Percentiles rank a stretch among this genome's conserved stretches.
These are phyloP conservation scores for Upupa epops DNA, from an alignment of 2,113 vertebrate genomes.

Conservation along the genomic window DNA sequence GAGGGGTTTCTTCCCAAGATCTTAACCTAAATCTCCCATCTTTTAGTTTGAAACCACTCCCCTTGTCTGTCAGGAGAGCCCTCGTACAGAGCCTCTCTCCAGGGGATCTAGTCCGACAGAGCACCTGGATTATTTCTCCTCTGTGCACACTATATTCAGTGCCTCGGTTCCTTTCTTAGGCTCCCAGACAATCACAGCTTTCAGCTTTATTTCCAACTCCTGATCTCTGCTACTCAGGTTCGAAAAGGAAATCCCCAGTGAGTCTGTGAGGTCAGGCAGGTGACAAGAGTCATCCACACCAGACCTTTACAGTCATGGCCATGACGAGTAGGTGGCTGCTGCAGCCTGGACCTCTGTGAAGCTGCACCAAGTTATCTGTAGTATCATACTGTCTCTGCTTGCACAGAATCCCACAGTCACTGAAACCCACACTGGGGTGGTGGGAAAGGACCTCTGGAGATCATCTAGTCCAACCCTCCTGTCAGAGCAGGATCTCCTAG, in stretches of 20 bases:
- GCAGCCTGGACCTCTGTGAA: neutral
- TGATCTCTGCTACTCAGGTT: neutral
- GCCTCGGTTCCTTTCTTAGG: neutral
- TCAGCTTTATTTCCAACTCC: neutral
- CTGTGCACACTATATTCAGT: neutral
- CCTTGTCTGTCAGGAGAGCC: too few species aligned
- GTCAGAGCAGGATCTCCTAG: too few species aligned
- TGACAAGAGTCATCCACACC: neutral
- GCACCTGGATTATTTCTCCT: neutral
- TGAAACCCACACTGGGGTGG: too few species aligned
- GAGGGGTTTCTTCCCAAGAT: too few species aligned
- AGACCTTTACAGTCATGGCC: neutral
- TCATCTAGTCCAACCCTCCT: too few species aligned
- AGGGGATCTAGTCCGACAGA: neutral
- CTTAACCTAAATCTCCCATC: too few species aligned
- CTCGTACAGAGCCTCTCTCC: too few species aligned
- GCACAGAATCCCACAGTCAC: too few species aligned
- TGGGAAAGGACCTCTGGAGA: too few species aligned
- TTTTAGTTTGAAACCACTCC: too few species aligned
- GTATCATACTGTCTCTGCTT: accelerated
- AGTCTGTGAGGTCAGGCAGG: neutral
- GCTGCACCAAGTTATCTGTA: neutral
- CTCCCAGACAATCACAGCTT: neutral
- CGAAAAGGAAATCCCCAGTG: neutral
- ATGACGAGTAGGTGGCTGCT: neutral